Base-by-base conservation (phyloP, 2,797 vertebrate genomes). In the Myripristis murdjan region DNA sequence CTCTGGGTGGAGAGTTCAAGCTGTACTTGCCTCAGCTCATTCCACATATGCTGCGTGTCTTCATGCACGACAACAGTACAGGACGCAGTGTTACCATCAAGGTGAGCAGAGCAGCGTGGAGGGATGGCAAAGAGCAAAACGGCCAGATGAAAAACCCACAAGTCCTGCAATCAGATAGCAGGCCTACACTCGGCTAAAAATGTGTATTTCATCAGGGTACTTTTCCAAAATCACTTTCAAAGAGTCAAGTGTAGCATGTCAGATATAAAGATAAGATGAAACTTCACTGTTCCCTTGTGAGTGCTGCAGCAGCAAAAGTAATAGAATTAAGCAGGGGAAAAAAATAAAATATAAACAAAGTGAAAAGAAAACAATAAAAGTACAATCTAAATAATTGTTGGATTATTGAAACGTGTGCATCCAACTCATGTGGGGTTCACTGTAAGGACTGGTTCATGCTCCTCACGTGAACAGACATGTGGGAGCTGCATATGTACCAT, bases 1-100 rank as follows among this genome's bases (percentile, higher is more conserved):
- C 98, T 0, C 93, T 99, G 0, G 98, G 98, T 0, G 98, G 98
- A 0, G 98, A 99, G 85, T 99, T 99, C 91, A 99, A 99, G 55
- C 97, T 99, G 16, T 99, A 99, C 80, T 92, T 99, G 75, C 98
- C 98, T 6, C 98, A 99, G 91, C 97, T 99, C 39, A 98, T 99
- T 70, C 98, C 98, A 1, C 98, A 99, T 89, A 99, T 99, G 97
- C 85, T 99, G 22, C 95, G 98, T 0, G 97, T 99, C 83, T 99
- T 99, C 92, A 99, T 99, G 98, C 98, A 99, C 0, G 98, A 99
- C 93, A 98, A 93, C 84, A 99, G 98, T 84, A 92, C 95, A 0
- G 96, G 96, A 0, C 97, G 98, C 53, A 95, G 94, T 0, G 98
- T 99, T 35, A 99, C 98, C 68, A 97, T 98, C 81, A 99, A 99